A percentile compares a stretch with the other conserved stretches of the same genome.
Conservation (phyloP, 2,888 invertebrate species). For the Acrocyrtus sp. region DNA sequence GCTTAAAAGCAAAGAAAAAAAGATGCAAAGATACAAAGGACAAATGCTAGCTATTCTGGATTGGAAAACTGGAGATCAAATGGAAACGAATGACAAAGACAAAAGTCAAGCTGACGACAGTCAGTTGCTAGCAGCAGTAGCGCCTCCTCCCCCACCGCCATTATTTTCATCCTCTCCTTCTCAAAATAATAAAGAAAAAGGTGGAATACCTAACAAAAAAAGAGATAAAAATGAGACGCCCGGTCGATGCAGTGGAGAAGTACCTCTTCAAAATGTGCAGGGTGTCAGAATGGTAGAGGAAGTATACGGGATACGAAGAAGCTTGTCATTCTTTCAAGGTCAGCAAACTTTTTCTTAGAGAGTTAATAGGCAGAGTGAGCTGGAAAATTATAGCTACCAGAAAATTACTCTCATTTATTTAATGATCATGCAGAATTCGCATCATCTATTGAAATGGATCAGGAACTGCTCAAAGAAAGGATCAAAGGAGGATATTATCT, state of each 20-base stretch:
- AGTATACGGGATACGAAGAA: conserved; percentile 22
- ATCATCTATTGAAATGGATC: conserved; percentile 47
- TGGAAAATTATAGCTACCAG: too few relatives aligned
- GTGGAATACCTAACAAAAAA: too few relatives aligned
- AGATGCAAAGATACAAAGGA: conserved; percentile 22
- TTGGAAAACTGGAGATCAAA: conserved; percentile 20
- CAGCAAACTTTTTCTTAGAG: not conserved
- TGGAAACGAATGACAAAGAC: not conserved
- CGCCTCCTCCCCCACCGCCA: too few relatives aligned
- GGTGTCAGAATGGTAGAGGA: conserved; percentile 30
- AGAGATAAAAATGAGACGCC: too few relatives aligned
- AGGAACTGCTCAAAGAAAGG: conserved; percentile 31
- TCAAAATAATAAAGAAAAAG: too few relatives aligned
- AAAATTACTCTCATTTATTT: not conserved
- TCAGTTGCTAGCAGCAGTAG: not conserved
- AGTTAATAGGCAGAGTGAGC: not conserved
- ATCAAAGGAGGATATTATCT: conserved; percentile 30
- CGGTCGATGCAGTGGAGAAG: too few relatives aligned
- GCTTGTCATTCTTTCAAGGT: conserved; percentile 39
- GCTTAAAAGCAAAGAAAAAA: conserved; percentile 17
- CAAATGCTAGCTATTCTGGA: conserved; percentile 41
- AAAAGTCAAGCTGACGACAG: not conserved
- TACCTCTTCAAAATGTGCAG: not conserved
- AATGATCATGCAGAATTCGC: conserved; percentile 22
- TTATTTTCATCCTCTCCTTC: too few relatives aligned